phyloP scores from a whole-genome alignment of 30 jellyfish, hydroid and myxozoan species.

The Nemopilema nomurai region DNA sequence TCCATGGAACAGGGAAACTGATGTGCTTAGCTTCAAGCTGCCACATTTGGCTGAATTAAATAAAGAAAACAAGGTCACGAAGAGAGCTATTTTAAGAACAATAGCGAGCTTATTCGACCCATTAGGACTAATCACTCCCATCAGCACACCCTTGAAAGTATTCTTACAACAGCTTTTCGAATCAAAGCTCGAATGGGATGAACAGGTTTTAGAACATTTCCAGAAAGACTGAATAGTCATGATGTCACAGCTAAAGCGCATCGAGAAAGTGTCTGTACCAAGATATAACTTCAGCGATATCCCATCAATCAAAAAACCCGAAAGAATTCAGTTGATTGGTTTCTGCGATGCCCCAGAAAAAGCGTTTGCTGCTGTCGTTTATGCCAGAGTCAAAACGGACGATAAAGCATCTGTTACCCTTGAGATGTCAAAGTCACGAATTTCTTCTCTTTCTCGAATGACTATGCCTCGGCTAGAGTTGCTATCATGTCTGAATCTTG shows the following conservation, averaged over 20 bases:
- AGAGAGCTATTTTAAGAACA: not conserved
- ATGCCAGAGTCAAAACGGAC: constrained; percentile 7
- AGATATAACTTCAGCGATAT: constrained; percentile 12
- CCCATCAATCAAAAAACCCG: constrained; percentile 3
- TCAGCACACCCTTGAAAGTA: not conserved
- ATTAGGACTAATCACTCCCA: constrained; percentile 24
- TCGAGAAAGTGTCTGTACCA: not conserved
- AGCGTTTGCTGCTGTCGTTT: constrained; percentile 8
- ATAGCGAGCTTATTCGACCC: constrained; percentile 36
- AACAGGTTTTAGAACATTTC: not conserved
- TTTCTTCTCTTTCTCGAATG: constrained; percentile 15
- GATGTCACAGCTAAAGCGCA: constrained; percentile 4
- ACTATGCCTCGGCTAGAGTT: constrained; percentile 21
- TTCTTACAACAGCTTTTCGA: constrained; percentile 11
- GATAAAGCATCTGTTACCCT: constrained; percentile 8
- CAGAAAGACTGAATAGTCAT: not conserved
- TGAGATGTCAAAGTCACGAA: constrained; percentile 13
- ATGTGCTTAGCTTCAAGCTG: constrained; percentile 2
- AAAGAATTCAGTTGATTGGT: not conserved
- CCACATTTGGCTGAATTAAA: not conserved
- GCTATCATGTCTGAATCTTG: constrained; percentile 36
- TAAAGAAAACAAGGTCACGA: not conserved
- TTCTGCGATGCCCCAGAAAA: constrained; percentile 11
- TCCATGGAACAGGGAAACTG: constrained; percentile 38
- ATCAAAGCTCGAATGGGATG: constrained; percentile 22